These are phyloP conservation scores for Gonatopus flavifemur DNA, from an alignment of 1,140 invertebrate species.

Conservation along the genomic window DNA sequence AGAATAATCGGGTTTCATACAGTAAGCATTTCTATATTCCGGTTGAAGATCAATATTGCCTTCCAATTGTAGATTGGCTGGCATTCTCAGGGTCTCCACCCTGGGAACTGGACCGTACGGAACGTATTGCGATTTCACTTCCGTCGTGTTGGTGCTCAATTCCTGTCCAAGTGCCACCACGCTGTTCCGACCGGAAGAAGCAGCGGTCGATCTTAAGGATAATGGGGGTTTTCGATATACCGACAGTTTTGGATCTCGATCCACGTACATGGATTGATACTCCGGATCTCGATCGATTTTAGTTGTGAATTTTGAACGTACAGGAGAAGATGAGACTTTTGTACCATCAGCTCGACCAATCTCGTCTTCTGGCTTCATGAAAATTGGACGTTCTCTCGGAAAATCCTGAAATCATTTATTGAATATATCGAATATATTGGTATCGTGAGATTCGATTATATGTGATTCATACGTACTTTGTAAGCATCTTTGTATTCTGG, in stretches of 20 bases:
- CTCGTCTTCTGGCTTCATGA: conserved; percentile 46
- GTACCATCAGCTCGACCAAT: conserved; percentile 52
- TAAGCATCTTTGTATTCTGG: conserved; percentile 54
- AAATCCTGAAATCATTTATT: conserved; percentile 37
- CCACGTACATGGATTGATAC: conserved; percentile 52
- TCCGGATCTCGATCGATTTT: conserved; percentile 55
- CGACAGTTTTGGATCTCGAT: conserved; percentile 37
- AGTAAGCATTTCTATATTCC: conserved; percentile 55
- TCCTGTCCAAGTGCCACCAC: too few relatives aligned
- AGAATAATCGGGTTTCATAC: conserved; percentile 23
- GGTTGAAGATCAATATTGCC: conserved; percentile 54
- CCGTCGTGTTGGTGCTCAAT: conserved; percentile 30
- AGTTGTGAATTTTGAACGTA: conserved; percentile 32
- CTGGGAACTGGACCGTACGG: conserved; percentile 39
- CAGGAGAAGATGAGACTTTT: conserved; percentile 37
- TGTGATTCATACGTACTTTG: conserved; percentile 35
- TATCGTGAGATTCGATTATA: not conserved
- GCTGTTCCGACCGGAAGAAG: conserved; percentile 26
- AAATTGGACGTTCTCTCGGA: conserved; percentile 45
- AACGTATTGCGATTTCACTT: conserved; percentile 42
- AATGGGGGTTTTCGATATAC: conserved; percentile 35
- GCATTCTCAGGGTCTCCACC: conserved; percentile 41
- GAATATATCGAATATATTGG: not conserved
- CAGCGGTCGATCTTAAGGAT: conserved; percentile 25
- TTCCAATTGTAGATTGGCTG: conserved; percentile 46